A percentile compares a stretch with the other conserved stretches of the same genome.
phyloP scores from a whole-genome alignment of 2,113 vertebrate genomes.

The Rallus limicola region DNA sequence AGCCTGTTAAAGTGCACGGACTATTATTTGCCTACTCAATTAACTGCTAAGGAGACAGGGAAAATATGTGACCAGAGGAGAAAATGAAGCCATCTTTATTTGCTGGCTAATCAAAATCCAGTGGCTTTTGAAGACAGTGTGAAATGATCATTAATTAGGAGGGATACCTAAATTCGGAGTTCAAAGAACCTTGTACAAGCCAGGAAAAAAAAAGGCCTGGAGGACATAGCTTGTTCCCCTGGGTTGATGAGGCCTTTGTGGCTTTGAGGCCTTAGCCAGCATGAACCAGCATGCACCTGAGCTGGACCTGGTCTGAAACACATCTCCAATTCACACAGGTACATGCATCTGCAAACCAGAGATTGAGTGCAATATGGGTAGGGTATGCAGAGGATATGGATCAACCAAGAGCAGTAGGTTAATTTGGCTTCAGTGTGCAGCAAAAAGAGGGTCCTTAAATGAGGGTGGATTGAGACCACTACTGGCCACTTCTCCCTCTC shows the following conservation, averaged over 20 bases:
- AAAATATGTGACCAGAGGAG: constrained; percentile 76
- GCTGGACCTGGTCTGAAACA: not conserved
- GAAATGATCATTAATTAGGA: constrained; percentile 88
- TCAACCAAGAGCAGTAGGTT: not conserved
- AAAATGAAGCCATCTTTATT: constrained; percentile 73
- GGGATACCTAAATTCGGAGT: constrained; percentile 78
- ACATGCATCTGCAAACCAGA: not conserved
- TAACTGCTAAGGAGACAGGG: constrained; percentile 85
- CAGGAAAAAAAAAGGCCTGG: constrained; percentile 59
- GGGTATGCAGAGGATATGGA: not conserved
- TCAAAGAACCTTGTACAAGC: constrained; percentile 70
- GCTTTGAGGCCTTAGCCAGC: not conserved
- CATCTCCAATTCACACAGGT: not conserved
- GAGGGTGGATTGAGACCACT: not conserved
- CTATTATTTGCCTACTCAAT: constrained; percentile 89
- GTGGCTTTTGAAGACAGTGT: constrained; percentile 77
- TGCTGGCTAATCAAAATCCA: constrained; percentile 82
- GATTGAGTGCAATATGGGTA: not conserved
- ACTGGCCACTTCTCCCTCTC: not conserved
- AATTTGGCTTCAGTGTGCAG: not conserved
- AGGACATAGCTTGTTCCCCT: not conserved
- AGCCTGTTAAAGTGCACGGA: not conserved
- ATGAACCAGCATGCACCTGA: not conserved
- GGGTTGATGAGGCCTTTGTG: not conserved
- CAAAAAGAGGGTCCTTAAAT: not conserved